Percentiles rank a stretch among this genome's conserved stretches.
Conservation (phyloP, 1,140 invertebrate species). For the Archegozetes longisetosus region DNA sequence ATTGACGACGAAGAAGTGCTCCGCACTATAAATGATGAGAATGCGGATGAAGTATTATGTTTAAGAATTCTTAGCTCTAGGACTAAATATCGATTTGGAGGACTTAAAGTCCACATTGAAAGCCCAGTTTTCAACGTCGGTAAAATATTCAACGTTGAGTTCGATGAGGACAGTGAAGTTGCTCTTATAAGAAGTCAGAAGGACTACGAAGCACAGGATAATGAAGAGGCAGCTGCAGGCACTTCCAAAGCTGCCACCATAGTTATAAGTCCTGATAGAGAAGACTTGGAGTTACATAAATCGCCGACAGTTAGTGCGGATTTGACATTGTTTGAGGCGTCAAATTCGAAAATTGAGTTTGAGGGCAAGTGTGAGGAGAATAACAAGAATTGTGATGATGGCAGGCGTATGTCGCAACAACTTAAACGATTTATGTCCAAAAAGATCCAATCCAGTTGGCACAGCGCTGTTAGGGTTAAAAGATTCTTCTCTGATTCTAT, state of each 20-base stretch:
- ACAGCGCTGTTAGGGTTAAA: constrained; percentile 2
- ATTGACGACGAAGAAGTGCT: constrained; percentile 9
- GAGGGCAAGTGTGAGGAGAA: not conserved
- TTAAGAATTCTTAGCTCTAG: constrained; percentile 7
- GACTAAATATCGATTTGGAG: constrained; percentile 10
- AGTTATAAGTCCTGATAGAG: constrained; percentile 1
- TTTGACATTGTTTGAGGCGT: constrained; percentile 4
- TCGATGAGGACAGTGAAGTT: constrained; percentile 12
- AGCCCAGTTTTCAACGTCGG: constrained; percentile 11
- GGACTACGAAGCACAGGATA: not conserved
- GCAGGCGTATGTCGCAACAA: not conserved
- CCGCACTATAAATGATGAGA: not conserved
- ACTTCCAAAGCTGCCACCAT: constrained; percentile 3
- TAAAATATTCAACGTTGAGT: constrained; percentile 13
- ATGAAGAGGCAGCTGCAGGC: not conserved
- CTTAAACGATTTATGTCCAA: not conserved
- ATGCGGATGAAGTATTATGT: constrained; percentile 8
- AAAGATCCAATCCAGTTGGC: not conserved
- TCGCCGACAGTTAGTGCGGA: constrained; percentile 3
- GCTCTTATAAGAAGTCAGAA: constrained; percentile 13
- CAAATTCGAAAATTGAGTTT: not conserved
- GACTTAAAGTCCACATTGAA: constrained; percentile 4
- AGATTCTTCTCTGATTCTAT: constrained; percentile 2
- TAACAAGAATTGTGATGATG: not conserved
- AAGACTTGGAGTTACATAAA: not conserved